A percentile compares a stretch with the other conserved stretches of the same genome.
Conservation (phyloP, 2,888 invertebrate genomes). For the Entomobrya multifasciata region DNA sequence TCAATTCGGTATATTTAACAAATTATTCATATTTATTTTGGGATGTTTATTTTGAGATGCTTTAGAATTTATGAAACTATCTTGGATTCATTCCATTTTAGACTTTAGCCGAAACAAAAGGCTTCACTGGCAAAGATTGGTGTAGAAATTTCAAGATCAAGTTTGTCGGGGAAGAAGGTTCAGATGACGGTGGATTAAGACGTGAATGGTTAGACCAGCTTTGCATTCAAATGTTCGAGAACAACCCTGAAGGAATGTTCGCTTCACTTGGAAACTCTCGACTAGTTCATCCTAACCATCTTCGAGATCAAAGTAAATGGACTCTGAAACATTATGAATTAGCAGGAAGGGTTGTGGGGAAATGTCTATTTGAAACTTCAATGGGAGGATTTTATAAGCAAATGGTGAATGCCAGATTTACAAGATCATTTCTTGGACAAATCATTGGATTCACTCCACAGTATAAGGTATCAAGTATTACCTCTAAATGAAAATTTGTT, state of each 20-base stretch:
- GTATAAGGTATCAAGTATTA: conserved; percentile 81
- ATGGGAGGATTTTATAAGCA: conserved; percentile 85
- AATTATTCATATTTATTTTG: no score
- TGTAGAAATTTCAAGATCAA: conserved; percentile 82
- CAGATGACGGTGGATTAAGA: conserved; percentile 95
- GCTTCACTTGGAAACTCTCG: conserved; percentile 81
- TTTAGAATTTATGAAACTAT: not conserved
- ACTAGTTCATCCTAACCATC: conserved; percentile 82
- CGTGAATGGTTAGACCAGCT: conserved; percentile 84
- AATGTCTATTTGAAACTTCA: conserved; percentile 82
- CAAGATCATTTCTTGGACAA: conserved; percentile 83
- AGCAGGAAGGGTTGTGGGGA: conserved; percentile 83
- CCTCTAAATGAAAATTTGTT: not conserved
- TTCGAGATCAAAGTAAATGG: conserved; percentile 80
- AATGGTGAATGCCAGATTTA: conserved; percentile 88
- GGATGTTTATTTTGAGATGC: no score
- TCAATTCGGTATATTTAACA: conserved; percentile 71
- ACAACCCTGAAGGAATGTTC: conserved; percentile 75
- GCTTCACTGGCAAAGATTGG: conserved; percentile 82
- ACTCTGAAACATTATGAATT: conserved; percentile 82
- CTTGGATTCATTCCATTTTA: conserved; percentile 29
- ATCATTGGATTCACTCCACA: conserved; percentile 84
- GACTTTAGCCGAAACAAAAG: conserved; percentile 81
- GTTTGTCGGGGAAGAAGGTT: conserved; percentile 82
- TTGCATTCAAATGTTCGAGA: conserved; percentile 81